A percentile compares a stretch with the other conserved stretches of the same genome.
phyloP scores from a whole-genome alignment of 2,797 vertebrate genomes.

The Cossypha caffra region DNA sequence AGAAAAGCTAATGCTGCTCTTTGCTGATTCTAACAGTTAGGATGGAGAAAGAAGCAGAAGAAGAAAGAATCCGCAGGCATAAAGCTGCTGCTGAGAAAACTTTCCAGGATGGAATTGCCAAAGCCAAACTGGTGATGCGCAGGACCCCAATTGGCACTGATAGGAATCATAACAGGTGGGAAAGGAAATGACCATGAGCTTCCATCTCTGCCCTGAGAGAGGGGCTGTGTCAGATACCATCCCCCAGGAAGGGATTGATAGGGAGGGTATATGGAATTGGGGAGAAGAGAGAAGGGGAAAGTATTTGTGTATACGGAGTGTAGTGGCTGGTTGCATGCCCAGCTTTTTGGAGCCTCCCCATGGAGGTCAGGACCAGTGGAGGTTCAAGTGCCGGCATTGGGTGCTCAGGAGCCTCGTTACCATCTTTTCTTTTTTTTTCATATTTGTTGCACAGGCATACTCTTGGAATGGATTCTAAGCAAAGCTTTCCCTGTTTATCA shows the following conservation, averaged over 20 bases:
- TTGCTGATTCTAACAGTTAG: conserved; percentile 79
- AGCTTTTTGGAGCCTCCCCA: background rate
- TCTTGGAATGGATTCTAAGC: background rate
- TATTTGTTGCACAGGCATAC: background rate
- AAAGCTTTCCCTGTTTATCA: background rate
- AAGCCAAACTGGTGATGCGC: conserved; percentile 89
- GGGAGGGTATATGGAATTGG: rapidly evolving
- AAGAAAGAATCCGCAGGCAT: conserved; percentile 89
- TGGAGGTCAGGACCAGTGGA: background rate
- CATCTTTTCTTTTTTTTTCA: background rate
- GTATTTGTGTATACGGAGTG: rapidly evolving
- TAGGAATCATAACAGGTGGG: conserved; percentile 93
- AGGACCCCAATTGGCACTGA: conserved; percentile 92
- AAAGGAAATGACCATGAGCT: background rate
- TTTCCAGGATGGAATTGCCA: conserved; percentile 93
- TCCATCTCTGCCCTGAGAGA: background rate
- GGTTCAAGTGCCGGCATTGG: background rate
- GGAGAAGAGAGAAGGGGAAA: background rate
- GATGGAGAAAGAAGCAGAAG: conserved; percentile 92
- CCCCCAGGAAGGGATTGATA: background rate
- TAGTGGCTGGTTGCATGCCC: rapidly evolving
- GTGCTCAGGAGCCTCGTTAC: background rate
- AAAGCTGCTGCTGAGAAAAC: conserved; percentile 88
- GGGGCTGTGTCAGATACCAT: background rate
- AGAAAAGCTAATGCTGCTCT: background rate